Evolutionary conservation across 2,888 invertebrate genomes (phyloP).

Genomic region (Apamea anceps): DNA sequence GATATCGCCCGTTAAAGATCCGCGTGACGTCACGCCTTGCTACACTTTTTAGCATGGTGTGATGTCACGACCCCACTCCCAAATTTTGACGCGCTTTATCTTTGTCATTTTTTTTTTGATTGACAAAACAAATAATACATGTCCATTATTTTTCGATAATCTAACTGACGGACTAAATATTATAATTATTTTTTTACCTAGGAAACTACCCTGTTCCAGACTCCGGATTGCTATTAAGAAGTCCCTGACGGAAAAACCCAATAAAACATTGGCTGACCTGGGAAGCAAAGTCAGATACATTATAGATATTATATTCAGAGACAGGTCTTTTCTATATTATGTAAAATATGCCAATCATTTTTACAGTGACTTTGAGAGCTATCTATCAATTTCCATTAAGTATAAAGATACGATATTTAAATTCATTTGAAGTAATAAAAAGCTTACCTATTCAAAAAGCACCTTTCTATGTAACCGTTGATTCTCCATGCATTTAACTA

Average conservation of each 20-base stretch:
- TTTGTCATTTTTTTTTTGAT: too few relatives aligned
- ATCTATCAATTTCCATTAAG: slow-evolving; percentile 15
- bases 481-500: not conserved
- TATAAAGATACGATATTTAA: slow-evolving; percentile 18
- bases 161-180: too few relatives aligned
- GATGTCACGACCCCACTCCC: too few relatives aligned
- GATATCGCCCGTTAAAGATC: too few relatives aligned
- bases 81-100: too few relatives aligned
- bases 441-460: slow-evolving; percentile 5
- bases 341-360: slow-evolving; percentile 15
- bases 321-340: not conserved
- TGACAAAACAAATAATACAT: too few relatives aligned
- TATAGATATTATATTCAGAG: not conserved
- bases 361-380: not conserved
- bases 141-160: too few relatives aligned
- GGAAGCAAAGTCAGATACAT: not conserved
- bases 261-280: not conserved
- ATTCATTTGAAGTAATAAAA: slow-evolving; percentile 29
- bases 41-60: too few relatives aligned
- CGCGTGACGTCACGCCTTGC: too few relatives aligned
- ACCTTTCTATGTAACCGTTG: slow-evolving; percentile 16
- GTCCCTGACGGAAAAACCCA: not conserved
- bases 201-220: too few relatives aligned
- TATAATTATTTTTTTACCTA: too few relatives aligned
- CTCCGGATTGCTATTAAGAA: not conserved